These are phyloP conservation scores for Diadophis punctatus DNA, from an alignment of 2,113 vertebrate species.

Conservation along the genomic window DNA sequence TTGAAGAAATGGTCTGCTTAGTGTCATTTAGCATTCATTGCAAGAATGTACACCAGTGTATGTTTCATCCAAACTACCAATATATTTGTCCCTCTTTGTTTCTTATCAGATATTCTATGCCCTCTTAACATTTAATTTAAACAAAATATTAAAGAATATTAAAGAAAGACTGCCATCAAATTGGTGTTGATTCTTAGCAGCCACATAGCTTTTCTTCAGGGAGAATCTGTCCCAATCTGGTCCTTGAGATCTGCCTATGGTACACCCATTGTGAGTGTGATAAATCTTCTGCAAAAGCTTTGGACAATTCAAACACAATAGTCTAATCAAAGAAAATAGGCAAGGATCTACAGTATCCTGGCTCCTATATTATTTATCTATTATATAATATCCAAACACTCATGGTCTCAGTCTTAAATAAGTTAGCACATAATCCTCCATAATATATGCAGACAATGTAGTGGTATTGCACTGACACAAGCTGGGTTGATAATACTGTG, in stretches of 20 bases:
- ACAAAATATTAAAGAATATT: not conserved
- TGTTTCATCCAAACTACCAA: not conserved
- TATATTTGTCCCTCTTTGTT: not conserved
- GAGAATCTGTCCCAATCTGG: not conserved
- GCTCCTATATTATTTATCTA: not conserved
- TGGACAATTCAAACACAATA: not conserved
- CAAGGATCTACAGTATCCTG: not conserved
- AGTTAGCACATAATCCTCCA: not conserved
- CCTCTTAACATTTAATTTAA: not conserved
- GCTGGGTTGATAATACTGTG: not conserved
- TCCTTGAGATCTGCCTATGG: not conserved
- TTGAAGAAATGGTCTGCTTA: not conserved
- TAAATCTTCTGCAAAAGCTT: not conserved
- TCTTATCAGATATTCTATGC: not conserved
- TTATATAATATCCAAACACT: not conserved
- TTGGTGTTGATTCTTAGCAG: not conserved
- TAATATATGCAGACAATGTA: not conserved
- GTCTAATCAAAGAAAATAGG: not conserved
- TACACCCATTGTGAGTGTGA: not conserved
- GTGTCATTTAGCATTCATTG: not conserved
- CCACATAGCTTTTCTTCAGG: not conserved
- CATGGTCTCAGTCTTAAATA: not conserved
- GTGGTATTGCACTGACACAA: not conserved
- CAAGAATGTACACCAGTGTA: not conserved
- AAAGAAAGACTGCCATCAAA: not conserved